These are phyloP conservation scores for Cladorhizidae sp. DNA, from an alignment of 37 sponge, comb jelly and placozoan species.

Conservation along the genomic window DNA sequence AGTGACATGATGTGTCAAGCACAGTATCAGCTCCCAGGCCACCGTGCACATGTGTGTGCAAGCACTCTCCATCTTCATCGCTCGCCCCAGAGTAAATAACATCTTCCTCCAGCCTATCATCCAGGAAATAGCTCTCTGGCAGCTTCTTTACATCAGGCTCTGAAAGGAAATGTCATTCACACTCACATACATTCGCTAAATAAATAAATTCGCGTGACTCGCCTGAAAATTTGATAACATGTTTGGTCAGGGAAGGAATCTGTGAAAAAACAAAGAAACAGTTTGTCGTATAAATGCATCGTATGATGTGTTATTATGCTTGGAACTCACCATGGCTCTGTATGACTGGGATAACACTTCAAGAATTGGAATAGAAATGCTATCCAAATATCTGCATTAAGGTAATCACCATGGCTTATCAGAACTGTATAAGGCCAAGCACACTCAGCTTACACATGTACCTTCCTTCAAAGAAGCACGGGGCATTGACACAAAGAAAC, in stretches of 20 bases:
- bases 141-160: constrained; percentile 29
- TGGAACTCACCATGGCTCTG: constrained; percentile 35
- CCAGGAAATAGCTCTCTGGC: constrained; percentile 61
- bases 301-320: too few species aligned
- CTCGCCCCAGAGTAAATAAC: background rate
- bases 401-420: background rate
- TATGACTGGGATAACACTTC: constrained; percentile 34
- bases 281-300: too few species aligned
- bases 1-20: background rate
- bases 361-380: constrained; percentile 8
- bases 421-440: background rate
- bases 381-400: constrained; percentile 28
- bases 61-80: constrained; percentile 1
- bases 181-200: background rate
- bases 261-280: constrained; percentile 2
- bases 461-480: constrained; percentile 69
- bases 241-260: constrained; percentile 17
- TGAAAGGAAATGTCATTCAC: constrained; percentile 7
- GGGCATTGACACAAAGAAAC: constrained; percentile 78
- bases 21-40: background rate
- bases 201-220: background rate
- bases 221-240: constrained; percentile 51
- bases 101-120: constrained; percentile 1
- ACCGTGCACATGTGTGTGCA: background rate
- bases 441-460: background rate